These are phyloP conservation scores for Malthinus seriepunctatus DNA, from an alignment of 2,888 invertebrate genomes.

Conservation along the genomic window DNA sequence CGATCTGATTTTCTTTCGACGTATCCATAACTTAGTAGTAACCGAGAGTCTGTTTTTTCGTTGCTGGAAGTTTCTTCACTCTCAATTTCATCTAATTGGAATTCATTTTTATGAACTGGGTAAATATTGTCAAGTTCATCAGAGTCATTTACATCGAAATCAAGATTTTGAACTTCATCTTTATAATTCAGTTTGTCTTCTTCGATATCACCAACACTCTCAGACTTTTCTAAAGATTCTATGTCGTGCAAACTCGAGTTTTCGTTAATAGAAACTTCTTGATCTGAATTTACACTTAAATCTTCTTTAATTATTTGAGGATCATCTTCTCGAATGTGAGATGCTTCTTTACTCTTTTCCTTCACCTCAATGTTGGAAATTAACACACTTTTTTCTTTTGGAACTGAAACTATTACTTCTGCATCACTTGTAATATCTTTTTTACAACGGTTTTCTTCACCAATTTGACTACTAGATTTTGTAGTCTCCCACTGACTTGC, in stretches of 20 bases:
- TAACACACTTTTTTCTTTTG: too few relatives aligned
- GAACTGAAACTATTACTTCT: too few relatives aligned
- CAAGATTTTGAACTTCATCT: neutral
- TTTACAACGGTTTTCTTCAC: too few relatives aligned
- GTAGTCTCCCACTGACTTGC: too few relatives aligned
- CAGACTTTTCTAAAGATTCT: conserved; percentile 1
- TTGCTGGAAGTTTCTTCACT: neutral
- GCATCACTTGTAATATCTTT: too few relatives aligned
- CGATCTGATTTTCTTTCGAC: conserved; percentile 9
- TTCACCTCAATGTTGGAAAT: too few relatives aligned
- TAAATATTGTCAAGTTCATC: neutral
- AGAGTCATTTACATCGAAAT: neutral
- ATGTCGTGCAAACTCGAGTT: conserved; percentile 3
- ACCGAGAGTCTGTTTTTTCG: conserved; percentile 3
- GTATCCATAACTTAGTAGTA: conserved; percentile 27
- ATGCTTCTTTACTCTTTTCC: too few relatives aligned
- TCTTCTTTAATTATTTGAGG: neutral
- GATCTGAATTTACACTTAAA: neutral
- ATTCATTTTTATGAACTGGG: too few relatives aligned
- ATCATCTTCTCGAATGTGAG: neutral
- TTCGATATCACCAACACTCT: neutral
- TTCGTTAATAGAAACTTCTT: neutral
- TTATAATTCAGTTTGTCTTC: neutral
- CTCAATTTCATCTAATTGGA: conserved; percentile 2
- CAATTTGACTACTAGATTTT: too few relatives aligned